Evolutionary conservation across 1,140 invertebrate genomes (phyloP), one percentile per base, ranked within the genome.

Genomic region (Thaumetopoea pityocampa): DNA sequence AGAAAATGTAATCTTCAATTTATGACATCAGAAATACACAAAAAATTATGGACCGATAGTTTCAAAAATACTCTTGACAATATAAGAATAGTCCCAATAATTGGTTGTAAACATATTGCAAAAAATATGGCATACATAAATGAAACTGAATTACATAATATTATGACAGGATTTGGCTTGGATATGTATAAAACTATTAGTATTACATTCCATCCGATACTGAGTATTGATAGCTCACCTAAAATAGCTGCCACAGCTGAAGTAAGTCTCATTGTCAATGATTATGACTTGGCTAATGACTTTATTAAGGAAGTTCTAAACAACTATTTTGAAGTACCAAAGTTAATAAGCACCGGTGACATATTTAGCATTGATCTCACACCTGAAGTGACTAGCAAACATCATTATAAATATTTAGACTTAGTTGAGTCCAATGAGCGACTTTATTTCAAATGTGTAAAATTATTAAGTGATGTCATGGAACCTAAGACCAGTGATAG

Each of bases 311-410:
- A 78, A 37, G 53, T 86, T 26, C 44, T 86, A 24, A 78, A 53
- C 35, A 81, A 83, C 41, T 59, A 83, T 44, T 86, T 86, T 74
- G 73, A 76, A 59, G 44, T 54, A 36, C 85, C 83, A 33, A 85
- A 80, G 51, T 49, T 79, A 48, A 36, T 85, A 3, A 76, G 68
- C 45, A 28, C 63, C 26, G 64, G 74, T 72, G 85, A 86, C 42
- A 60, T 78, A 32, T 85, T 86, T 26, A 68, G 54, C 15, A 74
- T 86, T 54, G 67, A 74, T 4, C 50, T 85, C 1, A 69, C 53
- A 17, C 70, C 78, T 34, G 51, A 69, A 34, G 65, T 71, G 16
- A 73, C 71, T 32, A 54, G 50, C 11, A 74, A 85, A 52, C 76
- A 79, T 49, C 66, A 76, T 47, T 74, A 76, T 38, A 85, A 79